Evolutionary conservation across 1,140 invertebrate genomes (phyloP).

Genomic region (Cotesia chilonis): DNA sequence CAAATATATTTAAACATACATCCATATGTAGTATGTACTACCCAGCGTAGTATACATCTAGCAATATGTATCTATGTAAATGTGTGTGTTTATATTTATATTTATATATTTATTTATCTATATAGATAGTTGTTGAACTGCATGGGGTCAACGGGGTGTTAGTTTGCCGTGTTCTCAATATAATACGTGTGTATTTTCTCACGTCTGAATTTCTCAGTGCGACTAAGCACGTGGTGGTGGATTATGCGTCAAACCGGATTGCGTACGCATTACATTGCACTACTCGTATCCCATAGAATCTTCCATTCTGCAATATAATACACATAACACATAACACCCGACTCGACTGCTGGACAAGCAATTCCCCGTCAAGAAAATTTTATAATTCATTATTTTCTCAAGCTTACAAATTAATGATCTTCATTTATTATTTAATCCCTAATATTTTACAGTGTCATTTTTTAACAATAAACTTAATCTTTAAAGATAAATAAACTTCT

Average conservation of each 20-base stretch:
- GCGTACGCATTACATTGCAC: conserved; percentile 1
- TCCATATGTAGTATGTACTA: too few relatives aligned
- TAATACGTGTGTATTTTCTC: conserved; percentile 8
- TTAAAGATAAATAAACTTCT: too few relatives aligned
- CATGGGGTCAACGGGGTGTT: conserved; percentile 21
- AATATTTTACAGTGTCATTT: not conserved
- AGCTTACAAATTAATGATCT: conserved; percentile 1
- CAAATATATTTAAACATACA: too few relatives aligned
- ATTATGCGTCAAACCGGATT: conserved; percentile 28
- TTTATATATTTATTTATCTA: not conserved
- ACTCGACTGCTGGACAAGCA: too few relatives aligned
- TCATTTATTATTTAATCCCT: conserved; percentile 16
- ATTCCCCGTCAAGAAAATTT: not conserved
- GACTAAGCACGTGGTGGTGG: not conserved
- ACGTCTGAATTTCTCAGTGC: not conserved
- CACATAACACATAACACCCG: not conserved
- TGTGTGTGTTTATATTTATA: too few relatives aligned
- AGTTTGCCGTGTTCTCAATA: conserved; percentile 15
- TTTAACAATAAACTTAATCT: too few relatives aligned
- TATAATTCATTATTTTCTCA: not conserved
- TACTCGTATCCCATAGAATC: not conserved
- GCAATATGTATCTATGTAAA: too few relatives aligned
- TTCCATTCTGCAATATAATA: not conserved
- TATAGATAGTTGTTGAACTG: conserved; percentile 12
- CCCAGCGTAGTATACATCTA: too few relatives aligned